Evolutionary conservation across 2,888 invertebrate species (phyloP).

Genomic region (Sesia apiformis): DNA sequence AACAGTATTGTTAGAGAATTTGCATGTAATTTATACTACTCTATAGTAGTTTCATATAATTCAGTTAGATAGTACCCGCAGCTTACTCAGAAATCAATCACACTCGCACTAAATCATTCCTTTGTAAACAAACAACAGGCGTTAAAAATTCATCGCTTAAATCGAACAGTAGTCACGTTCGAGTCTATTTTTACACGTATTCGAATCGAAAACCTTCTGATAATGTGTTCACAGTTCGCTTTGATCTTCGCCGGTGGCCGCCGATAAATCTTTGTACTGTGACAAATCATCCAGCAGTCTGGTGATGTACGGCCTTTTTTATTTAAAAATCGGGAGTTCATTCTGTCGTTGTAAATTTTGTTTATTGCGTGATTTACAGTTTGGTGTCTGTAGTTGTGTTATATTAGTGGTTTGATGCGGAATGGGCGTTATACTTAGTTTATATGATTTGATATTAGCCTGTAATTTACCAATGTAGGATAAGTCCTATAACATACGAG

Average conservation of each 20-base stretch:
- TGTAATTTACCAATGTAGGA: too few relatives aligned
- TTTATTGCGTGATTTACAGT: not conserved
- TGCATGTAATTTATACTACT: too few relatives aligned
- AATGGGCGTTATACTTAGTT: too few relatives aligned
- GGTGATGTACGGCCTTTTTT: conserved; percentile 15
- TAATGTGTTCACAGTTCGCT: conserved; percentile 20
- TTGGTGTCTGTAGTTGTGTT: too few relatives aligned
- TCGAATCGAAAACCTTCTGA: conserved; percentile 31
- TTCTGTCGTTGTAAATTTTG: not conserved
- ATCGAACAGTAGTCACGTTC: conserved; percentile 18
- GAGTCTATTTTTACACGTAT: conserved; percentile 34
- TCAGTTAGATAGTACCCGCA: too few relatives aligned
- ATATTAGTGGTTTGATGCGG: too few relatives aligned
- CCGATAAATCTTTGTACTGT: conserved; percentile 35
- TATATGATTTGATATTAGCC: too few relatives aligned
- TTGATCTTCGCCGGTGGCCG: conserved; percentile 47
- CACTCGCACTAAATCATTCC: conserved; percentile 5
- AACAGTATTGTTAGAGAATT: too few relatives aligned
- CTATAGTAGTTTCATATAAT: too few relatives aligned
- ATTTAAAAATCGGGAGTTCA: not conserved
- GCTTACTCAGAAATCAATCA: not conserved
- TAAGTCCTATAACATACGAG: too few relatives aligned
- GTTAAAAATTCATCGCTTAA: conserved; percentile 1
- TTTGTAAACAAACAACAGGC: conserved; percentile 1
- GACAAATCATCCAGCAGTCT: conserved; percentile 37